These are phyloP conservation scores for Unio pictorum DNA, from an alignment of 2,888 invertebrate species.

Conservation along the genomic window DNA sequence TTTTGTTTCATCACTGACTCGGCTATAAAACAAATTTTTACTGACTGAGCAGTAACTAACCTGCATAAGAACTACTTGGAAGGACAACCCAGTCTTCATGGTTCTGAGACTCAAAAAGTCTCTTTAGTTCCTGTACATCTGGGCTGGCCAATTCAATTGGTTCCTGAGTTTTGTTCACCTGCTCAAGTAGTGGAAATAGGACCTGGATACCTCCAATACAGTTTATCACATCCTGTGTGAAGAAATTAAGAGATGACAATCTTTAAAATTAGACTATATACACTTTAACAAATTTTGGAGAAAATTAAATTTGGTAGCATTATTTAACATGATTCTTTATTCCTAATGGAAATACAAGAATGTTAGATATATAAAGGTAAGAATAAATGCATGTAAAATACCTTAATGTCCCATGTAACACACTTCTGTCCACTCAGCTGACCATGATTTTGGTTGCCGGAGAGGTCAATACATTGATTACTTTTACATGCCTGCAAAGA, in stretches of 20 bases:
- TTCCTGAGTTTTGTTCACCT: conserved; percentile 54
- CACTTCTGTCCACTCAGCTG: conserved; percentile 73
- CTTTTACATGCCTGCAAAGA: conserved; percentile 72
- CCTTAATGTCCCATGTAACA: conserved; percentile 74
- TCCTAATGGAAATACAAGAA: neutral
- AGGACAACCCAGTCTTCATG: conserved; percentile 76
- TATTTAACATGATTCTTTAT: neutral
- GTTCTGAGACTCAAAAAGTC: conserved; percentile 19
- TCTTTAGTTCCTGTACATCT: conserved; percentile 10
- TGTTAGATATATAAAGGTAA: neutral
- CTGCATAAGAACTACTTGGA: conserved; percentile 73
- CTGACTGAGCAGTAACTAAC: conserved; percentile 28
- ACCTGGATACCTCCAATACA: conserved; percentile 78
- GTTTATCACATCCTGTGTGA: conserved; percentile 72
- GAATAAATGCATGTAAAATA: conserved; percentile 17
- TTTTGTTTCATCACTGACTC: neutral
- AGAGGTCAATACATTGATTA: conserved; percentile 74
- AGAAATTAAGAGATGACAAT: neutral
- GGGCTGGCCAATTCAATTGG: conserved; percentile 21
- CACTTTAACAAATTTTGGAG: neutral
- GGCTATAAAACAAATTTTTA: neutral
- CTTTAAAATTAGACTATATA: neutral
- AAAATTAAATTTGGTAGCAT: neutral
- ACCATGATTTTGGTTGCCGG: conserved; percentile 73
- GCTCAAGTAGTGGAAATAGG: conserved; percentile 76